A percentile compares a stretch with the other conserved stretches of the same genome.
phyloP scores from a whole-genome alignment of 2,888 invertebrate species.

The Acanthosepion pharaonis region DNA sequence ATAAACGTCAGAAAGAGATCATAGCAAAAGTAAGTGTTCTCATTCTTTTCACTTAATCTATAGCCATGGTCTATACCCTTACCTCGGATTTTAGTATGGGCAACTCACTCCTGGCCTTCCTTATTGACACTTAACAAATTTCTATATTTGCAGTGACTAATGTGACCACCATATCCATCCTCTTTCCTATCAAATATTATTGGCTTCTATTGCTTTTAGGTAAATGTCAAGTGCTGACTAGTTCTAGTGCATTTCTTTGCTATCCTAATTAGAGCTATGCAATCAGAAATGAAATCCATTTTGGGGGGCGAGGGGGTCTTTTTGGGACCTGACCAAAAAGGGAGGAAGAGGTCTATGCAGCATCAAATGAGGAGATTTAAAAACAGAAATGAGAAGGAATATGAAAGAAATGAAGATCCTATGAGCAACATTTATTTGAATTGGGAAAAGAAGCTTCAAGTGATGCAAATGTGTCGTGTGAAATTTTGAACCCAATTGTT shows the following conservation, averaged over 20 bases:
- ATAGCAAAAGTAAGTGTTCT: too few relatives aligned
- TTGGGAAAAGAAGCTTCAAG: not conserved
- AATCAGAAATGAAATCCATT: not conserved
- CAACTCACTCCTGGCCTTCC: not conserved
- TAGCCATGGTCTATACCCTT: not conserved
- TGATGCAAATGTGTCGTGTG: not conserved
- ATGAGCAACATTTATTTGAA: not conserved
- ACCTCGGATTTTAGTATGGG: not conserved
- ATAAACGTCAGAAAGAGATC: too few relatives aligned
- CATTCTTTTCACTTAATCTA: not conserved
- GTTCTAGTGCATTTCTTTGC: not conserved
- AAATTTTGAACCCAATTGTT: not conserved
- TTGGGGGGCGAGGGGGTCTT: not conserved
- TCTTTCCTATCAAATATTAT: not conserved
- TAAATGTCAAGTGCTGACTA: not conserved
- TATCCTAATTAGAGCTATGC: not conserved
- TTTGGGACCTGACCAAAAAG: not conserved
- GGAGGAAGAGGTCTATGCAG: not conserved
- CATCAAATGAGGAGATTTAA: not conserved
- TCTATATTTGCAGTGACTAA: not conserved
- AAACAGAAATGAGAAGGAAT: not conserved
- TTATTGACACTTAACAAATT: not conserved
- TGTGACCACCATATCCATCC: too few relatives aligned
- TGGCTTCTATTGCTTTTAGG: not conserved
- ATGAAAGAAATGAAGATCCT: not conserved